Conservation (phyloP, 2,797 vertebrate species). For the Hephaestus fuliginosus region DNA sequence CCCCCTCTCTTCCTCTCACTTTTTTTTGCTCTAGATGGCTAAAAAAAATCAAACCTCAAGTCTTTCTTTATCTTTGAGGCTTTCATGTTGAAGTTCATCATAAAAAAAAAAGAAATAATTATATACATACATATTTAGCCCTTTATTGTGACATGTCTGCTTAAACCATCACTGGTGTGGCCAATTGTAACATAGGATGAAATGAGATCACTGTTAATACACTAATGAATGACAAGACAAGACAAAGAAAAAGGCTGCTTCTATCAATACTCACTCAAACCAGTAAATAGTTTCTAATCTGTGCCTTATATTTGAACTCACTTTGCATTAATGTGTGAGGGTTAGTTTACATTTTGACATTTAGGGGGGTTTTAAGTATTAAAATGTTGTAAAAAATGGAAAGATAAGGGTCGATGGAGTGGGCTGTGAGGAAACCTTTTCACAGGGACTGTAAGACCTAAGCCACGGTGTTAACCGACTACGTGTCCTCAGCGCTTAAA, state of each 20-base stretch:
- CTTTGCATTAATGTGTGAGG: neutral
- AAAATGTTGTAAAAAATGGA: neutral
- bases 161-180: neutral
- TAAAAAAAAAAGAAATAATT: neutral
- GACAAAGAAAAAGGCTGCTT: neutral
- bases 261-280: too few species aligned
- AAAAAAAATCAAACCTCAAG: too few species aligned
- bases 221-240: neutral
- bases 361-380: neutral
- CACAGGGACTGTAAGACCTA: neutral
- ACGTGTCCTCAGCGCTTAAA: conserved; percentile 23
- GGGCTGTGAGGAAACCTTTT: neutral
- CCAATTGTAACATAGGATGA: neutral
- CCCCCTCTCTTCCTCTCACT: neutral
- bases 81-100: neutral
- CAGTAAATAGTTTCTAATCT: neutral
- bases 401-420: neutral
- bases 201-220: neutral
- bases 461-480: conserved; percentile 30
- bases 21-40: neutral
- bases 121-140: neutral
- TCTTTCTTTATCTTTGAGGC: neutral
- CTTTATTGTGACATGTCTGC: neutral
- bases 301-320: neutral
- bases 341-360: neutral